Conservation (phyloP, 2,113 vertebrate genomes). For the Salvelinus fontinalis region DNA sequence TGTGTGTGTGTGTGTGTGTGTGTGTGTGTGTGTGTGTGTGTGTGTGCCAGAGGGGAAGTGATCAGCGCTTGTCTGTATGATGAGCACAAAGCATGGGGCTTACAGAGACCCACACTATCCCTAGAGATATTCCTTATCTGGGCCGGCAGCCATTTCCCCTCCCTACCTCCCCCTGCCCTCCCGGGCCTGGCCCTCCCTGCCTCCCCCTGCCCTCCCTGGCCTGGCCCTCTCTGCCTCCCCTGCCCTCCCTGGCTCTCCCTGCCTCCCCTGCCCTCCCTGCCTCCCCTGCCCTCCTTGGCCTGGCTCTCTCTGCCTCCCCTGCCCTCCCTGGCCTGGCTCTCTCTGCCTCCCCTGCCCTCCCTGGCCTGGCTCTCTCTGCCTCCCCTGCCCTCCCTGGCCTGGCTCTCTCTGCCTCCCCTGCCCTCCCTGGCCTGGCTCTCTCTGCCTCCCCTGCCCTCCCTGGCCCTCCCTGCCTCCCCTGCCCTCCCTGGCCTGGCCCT, state of each 20-base stretch:
- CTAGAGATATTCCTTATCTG: conserved; percentile 75
- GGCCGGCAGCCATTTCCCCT: conserved; percentile 70
- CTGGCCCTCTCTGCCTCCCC: too few relatives aligned
- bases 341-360: conserved; percentile 43
- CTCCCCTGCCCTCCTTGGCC: too few relatives aligned
- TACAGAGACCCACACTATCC: conserved; percentile 40
- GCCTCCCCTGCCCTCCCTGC: conserved; percentile 44
- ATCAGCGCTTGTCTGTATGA: conserved; percentile 27
- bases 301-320: too few relatives aligned
- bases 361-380: not conserved
- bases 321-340: too few relatives aligned
- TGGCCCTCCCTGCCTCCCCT: not conserved
- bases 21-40: too few relatives aligned
- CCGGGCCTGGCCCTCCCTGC: conserved; percentile 5
- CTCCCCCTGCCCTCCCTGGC: not conserved
- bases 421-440: conserved; percentile 49
- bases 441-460: too few relatives aligned
- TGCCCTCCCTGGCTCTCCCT: too few relatives aligned
- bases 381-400: too few relatives aligned
- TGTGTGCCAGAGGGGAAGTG: conserved; percentile 27
- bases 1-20: too few relatives aligned
- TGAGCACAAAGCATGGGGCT: conserved; percentile 15
- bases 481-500: too few relatives aligned
- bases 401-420: too few relatives aligned
- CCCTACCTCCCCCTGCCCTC: conserved; percentile 31